phyloP scores from a whole-genome alignment of 2,888 invertebrate species.

The Hypsopygia costalis region DNA sequence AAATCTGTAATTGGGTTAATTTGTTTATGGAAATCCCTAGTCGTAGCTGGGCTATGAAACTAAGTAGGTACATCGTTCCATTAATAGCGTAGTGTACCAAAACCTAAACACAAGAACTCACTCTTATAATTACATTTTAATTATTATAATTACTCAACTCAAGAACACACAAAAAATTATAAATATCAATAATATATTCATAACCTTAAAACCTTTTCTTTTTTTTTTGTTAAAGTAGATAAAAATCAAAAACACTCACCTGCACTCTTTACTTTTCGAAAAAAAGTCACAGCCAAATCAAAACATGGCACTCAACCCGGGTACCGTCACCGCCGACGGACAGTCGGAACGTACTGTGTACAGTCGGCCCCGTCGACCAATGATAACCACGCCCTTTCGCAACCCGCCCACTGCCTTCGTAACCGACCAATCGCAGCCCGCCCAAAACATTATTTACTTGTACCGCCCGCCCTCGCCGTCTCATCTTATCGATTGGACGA shows the following conservation, averaged over 20 bases:
- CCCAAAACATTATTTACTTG: conserved; percentile 70
- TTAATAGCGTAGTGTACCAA: too few relatives aligned
- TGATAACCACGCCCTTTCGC: conserved; percentile 32
- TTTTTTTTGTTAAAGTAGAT: conserved; percentile 11
- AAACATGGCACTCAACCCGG: conserved; percentile 16
- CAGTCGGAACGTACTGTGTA: conserved; percentile 27
- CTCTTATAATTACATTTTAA: too few relatives aligned
- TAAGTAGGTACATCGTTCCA: too few relatives aligned
- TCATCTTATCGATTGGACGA: conserved; percentile 70
- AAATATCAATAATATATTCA: too few relatives aligned
- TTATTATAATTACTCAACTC: too few relatives aligned
- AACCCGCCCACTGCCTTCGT: conserved; percentile 32
- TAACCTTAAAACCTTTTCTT: too few relatives aligned
- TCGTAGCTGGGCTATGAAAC: too few relatives aligned
- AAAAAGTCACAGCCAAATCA: conserved; percentile 19
- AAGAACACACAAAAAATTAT: too few relatives aligned
- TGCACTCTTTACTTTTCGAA: conserved; percentile 8
- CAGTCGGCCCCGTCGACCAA: conserved; percentile 28
- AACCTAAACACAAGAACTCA: too few relatives aligned
- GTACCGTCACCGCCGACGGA: conserved; percentile 15
- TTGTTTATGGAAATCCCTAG: too few relatives aligned
- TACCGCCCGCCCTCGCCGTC: conserved; percentile 56
- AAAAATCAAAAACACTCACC: conserved; percentile 14
- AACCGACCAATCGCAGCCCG: conserved; percentile 39
- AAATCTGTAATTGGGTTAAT: too few relatives aligned